Conservation (phyloP, 2,888 invertebrate species). For the Xanthia icteritia region DNA sequence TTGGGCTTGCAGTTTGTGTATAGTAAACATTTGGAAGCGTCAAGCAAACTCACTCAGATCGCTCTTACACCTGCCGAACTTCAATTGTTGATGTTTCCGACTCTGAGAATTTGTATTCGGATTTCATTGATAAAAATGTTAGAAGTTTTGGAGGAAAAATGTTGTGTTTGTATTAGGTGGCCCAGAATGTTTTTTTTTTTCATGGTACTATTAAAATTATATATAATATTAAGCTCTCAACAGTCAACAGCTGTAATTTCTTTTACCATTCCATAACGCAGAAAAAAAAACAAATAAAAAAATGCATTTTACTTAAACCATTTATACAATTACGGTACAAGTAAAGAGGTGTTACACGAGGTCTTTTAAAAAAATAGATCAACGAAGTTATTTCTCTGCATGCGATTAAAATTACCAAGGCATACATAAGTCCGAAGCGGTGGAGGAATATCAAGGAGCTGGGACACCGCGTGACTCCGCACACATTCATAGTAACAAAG, state of each 20-base stretch:
- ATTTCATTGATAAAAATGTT: constrained; percentile 17
- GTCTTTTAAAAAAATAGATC: constrained; percentile 23
- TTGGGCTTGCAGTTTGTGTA: constrained; percentile 75
- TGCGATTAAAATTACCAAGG: constrained; percentile 71
- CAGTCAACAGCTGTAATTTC: no score
- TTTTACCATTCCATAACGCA: neutral
- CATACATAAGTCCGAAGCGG: constrained; percentile 75
- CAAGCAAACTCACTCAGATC: constrained; percentile 72
- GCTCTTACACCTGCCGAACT: constrained; percentile 79
- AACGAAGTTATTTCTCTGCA: constrained; percentile 61
- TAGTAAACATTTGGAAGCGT: constrained; percentile 80
- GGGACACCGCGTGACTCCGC: constrained; percentile 83
- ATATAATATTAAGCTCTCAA: no score
- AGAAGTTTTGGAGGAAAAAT: no score
- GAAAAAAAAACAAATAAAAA: neutral
- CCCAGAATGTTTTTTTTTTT: no score
- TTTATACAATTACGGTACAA: neutral
- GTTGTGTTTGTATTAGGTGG: neutral
- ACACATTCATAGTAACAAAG: constrained; percentile 83
- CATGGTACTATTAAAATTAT: no score
- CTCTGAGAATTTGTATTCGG: constrained; percentile 41
- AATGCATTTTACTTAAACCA: neutral
- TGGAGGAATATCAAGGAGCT: constrained; percentile 79
- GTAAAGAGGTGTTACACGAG: neutral
- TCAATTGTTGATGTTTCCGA: constrained; percentile 71